phyloP scores from a whole-genome alignment of 2,797 vertebrate species.

The Pipistrellus pipistrellus region DNA sequence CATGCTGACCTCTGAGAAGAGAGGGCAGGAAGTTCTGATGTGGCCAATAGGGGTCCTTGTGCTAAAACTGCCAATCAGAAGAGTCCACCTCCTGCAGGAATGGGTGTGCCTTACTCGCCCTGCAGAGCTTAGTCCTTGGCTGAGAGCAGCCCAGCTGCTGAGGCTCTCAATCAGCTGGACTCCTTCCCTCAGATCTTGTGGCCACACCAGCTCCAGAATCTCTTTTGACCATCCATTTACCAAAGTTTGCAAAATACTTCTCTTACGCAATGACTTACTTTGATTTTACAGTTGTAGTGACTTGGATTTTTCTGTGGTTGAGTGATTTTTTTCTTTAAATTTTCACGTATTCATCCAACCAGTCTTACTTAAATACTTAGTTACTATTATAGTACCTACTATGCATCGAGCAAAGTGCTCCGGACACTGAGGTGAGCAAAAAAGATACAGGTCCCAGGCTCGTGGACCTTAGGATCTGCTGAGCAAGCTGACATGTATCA shows the following conservation, averaged over 20 bases:
- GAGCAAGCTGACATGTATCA: background rate
- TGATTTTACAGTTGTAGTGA: background rate
- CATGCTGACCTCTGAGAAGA: background rate
- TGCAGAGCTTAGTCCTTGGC: background rate
- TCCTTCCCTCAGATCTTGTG: background rate
- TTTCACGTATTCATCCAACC: background rate
- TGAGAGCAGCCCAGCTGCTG: background rate
- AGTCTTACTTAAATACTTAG: background rate
- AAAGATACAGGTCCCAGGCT: background rate
- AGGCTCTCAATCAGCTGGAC: fast-evolving
- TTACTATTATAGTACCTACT: background rate
- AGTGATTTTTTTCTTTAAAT: background rate
- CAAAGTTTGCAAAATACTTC: background rate
- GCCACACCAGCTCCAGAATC: background rate
- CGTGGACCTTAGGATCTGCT: background rate
- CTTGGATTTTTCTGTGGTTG: background rate
- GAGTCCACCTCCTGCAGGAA: background rate
- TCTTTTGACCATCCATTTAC: background rate
- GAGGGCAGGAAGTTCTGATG: background rate
- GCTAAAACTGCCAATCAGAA: background rate
- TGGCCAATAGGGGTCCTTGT: background rate
- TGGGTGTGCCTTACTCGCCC: too few relatives aligned
- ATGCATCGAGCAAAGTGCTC: background rate
- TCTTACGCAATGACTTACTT: background rate
- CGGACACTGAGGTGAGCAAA: background rate